Conservation (phyloP, 2,888 invertebrate species). For the Hydriomena furcata region DNA sequence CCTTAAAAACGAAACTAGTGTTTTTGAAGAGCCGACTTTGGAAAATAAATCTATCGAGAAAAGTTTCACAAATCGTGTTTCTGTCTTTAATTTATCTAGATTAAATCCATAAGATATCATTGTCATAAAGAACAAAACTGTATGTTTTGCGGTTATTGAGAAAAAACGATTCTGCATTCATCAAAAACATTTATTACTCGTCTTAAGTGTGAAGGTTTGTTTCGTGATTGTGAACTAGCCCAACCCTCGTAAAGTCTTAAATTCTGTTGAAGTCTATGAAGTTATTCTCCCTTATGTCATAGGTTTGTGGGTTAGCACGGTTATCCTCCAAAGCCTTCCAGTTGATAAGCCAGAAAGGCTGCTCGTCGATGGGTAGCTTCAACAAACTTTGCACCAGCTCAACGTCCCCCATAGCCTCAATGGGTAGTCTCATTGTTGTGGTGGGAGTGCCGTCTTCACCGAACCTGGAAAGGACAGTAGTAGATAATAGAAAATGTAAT, state of each 20-base stretch:
- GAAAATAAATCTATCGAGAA: too few species aligned
- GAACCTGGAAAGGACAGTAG: conserved; percentile 10
- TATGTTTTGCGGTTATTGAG: too few species aligned
- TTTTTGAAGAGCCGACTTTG: too few species aligned
- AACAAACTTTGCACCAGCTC: conserved; percentile 47
- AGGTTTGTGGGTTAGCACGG: conserved; percentile 28
- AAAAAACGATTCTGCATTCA: too few species aligned
- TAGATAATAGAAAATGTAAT: not conserved
- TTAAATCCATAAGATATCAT: too few species aligned
- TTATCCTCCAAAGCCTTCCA: conserved; percentile 29
- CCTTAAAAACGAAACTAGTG: too few species aligned
- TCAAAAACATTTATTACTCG: too few species aligned
- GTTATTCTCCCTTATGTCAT: conserved; percentile 26
- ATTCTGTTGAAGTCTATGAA: conserved; percentile 30
- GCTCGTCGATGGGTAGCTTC: conserved; percentile 81
- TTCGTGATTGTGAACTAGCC: too few species aligned
- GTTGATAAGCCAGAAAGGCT: conserved; percentile 43
- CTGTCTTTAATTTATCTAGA: too few species aligned
- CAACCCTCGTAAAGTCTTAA: not conserved
- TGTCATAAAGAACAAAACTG: too few species aligned
- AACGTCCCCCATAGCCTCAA: conserved; percentile 82
- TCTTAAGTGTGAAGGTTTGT: too few species aligned
- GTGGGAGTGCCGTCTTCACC: conserved; percentile 20
- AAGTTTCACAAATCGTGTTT: too few species aligned
- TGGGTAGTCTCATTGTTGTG: conserved; percentile 58